Base-by-base conservation (phyloP, 2,113 vertebrate genomes). In the Mus pahari region DNA sequence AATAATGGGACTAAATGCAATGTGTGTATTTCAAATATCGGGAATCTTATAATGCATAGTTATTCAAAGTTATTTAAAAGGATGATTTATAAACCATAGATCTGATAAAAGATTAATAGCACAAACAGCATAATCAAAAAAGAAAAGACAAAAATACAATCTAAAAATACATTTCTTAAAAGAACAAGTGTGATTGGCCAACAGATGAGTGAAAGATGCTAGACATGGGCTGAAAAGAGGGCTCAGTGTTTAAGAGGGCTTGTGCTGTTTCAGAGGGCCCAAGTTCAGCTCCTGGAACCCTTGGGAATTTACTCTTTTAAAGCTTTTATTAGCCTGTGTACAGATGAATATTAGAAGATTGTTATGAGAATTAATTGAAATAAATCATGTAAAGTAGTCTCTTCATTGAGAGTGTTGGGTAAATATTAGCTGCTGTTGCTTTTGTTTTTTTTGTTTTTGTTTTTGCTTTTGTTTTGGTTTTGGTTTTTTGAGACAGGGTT, bases 41-140 rank as follows among this genome's bases (percentile, higher is more conserved):
- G 89, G 13, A 60, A 78, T 94, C 96, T 94, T 91, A 58, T n/a
- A 74, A 84, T 95, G 87, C 78, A 6, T 33, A 92, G 28, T 93
- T n/a, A 24, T 48, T 70, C 36, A 73, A 95, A 70, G 2, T 74
- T 74, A 58, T 73, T 55, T 83, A 87, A 42, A 70, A 78, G 22
- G 16, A 31, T 39, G 7, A 73, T 39, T 64, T 89, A 9, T 9
- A 60, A 73, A 24, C 24, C 53, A 39, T 73, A 39, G 4, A 39
- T 89, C 64, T 81, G 50, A 48, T 81, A 89, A 81, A 33, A 28
- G 39, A 62, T 28, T 93, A 81, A 31, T 62, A 39, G 33, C 39
- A 42, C 26, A 82, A 60, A 28, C 22, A 86, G 55, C 26, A n/a
- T 26, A 36, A 33, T 36, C 28, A 68, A 68, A 75, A 28, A 42